A percentile compares a stretch with the other conserved stretches of the same genome.
Conservation (phyloP, 2,113 vertebrate genomes). For the Telmatochromis brichardi region DNA sequence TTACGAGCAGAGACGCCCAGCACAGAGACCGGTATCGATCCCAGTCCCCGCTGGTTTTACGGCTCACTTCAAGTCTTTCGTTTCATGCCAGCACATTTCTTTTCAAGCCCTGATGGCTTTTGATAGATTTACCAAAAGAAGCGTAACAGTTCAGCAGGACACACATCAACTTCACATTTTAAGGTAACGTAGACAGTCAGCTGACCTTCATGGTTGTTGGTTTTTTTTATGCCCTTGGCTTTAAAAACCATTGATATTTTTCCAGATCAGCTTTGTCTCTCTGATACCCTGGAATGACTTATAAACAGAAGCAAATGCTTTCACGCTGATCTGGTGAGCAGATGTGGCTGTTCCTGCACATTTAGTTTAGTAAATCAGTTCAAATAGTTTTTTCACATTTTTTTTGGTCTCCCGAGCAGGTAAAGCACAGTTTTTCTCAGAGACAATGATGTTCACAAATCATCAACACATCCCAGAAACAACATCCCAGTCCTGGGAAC, state of each 20-base stretch:
- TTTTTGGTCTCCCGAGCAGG: neutral
- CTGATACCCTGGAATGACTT: slow-evolving; percentile 12
- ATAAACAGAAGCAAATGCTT: slow-evolving; percentile 48
- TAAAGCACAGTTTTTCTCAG: neutral
- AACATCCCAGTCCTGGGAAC: neutral
- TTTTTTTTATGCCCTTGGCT: neutral
- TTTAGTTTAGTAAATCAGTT: slow-evolving; percentile 22
- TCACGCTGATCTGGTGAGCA: slow-evolving; percentile 34
- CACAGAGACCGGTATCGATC: slow-evolving; percentile 1
- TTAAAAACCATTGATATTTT: neutral
- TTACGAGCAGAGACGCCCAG: slow-evolving; percentile 15
- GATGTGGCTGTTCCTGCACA: slow-evolving; percentile 22
- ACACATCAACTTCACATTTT: slow-evolving; percentile 1
- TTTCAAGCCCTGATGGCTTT: neutral
- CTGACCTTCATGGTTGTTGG: neutral
- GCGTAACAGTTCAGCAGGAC: neutral
- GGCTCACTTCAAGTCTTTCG: slow-evolving; percentile 27
- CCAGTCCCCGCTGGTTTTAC: slow-evolving; percentile 34
- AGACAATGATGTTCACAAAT: neutral
- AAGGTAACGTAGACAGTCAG: neutral
- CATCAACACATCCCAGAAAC: neutral
- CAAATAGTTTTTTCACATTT: neutral
- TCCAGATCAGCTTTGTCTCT: neutral
- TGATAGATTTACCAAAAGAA: slow-evolving; percentile 30
- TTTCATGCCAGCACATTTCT: slow-evolving; percentile 42